Conservation (phyloP, 2,113 vertebrate genomes). For the Boleophthalmus pectinirostris region DNA sequence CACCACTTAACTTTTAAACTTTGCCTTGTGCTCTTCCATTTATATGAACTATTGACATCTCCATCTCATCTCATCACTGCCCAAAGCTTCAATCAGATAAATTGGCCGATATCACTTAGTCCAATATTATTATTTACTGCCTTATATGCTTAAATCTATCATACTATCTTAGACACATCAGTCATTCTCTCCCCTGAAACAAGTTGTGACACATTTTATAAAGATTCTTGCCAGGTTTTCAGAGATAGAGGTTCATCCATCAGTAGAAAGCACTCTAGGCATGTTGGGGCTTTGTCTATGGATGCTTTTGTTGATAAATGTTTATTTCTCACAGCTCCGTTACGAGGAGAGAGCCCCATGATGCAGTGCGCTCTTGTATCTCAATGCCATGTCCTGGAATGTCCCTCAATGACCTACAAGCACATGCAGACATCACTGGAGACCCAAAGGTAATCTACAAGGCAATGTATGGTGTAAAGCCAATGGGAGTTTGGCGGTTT, state of each 20-base stretch:
- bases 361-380: slow-evolving; percentile 79
- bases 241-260: slow-evolving; percentile 79
- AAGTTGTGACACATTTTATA: slow-evolving; percentile 71
- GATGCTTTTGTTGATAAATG: slow-evolving; percentile 69
- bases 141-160: slow-evolving; percentile 75
- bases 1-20: not conserved
- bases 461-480: not conserved
- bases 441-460: slow-evolving; percentile 79
- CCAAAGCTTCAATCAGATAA: slow-evolving; percentile 41
- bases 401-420: slow-evolving; percentile 81
- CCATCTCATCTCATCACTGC: slow-evolving; percentile 34
- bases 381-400: slow-evolving; percentile 82
- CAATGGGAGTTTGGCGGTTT: not conserved
- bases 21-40: slow-evolving; percentile 12
- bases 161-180: slow-evolving; percentile 73
- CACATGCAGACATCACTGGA: slow-evolving; percentile 75
- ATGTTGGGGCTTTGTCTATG: slow-evolving; percentile 78
- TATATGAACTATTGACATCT: slow-evolving; percentile 32
- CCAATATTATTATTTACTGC: slow-evolving; percentile 67
- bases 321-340: slow-evolving; percentile 82
- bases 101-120: slow-evolving; percentile 55
- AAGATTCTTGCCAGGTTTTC: slow-evolving; percentile 69
- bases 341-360: slow-evolving; percentile 84
- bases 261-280: slow-evolving; percentile 77
- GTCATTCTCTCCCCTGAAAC: slow-evolving; percentile 68